These are phyloP conservation scores for Hemithea aestivaria DNA, from an alignment of 2,888 invertebrate genomes.

Conservation along the genomic window DNA sequence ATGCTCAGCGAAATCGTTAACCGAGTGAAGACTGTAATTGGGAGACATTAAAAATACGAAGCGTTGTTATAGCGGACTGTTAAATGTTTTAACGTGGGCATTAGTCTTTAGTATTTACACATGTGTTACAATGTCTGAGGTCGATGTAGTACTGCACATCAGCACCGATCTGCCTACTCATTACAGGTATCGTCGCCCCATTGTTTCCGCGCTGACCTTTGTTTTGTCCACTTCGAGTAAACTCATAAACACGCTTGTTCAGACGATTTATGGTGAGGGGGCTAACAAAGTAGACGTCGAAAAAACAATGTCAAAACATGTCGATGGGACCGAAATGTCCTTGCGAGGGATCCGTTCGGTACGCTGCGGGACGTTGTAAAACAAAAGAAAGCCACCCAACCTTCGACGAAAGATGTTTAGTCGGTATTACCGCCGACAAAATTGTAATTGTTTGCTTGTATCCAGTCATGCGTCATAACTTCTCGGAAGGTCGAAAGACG, in stretches of 20 bases:
- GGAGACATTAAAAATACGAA: conserved; percentile 73
- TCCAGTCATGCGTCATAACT: conserved; percentile 51
- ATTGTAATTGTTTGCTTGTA: conserved; percentile 52
- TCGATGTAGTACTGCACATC: conserved; percentile 29
- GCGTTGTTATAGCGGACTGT: conserved; percentile 70
- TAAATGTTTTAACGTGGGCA: conserved; percentile 70
- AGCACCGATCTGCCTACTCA: conserved; percentile 30
- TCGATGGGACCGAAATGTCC: conserved; percentile 44
- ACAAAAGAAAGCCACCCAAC: conserved; percentile 60
- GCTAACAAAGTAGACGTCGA: conserved; percentile 24
- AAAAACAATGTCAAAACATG: conserved; percentile 55
- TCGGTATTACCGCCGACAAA: conserved; percentile 36
- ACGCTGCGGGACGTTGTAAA: conserved; percentile 48
- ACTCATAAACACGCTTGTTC: conserved; percentile 30
- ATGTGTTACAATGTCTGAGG: conserved; percentile 58
- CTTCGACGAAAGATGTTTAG: conserved; percentile 10
- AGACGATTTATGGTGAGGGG: conserved; percentile 25
- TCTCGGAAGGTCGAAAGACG: conserved; percentile 65
- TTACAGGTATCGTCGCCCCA: conserved; percentile 29
- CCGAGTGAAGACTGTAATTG: conserved; percentile 72
- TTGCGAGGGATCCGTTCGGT: conserved; percentile 44
- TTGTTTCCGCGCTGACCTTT: conserved; percentile 34
- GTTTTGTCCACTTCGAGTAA: conserved; percentile 27
- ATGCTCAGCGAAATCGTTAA: conserved; percentile 74
- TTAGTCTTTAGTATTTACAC: conserved; percentile 68